Evolutionary conservation across 2,113 vertebrate species (phyloP), one percentile per base, ranked within the genome.

Genomic region (Galeopterus variegatus): DNA sequence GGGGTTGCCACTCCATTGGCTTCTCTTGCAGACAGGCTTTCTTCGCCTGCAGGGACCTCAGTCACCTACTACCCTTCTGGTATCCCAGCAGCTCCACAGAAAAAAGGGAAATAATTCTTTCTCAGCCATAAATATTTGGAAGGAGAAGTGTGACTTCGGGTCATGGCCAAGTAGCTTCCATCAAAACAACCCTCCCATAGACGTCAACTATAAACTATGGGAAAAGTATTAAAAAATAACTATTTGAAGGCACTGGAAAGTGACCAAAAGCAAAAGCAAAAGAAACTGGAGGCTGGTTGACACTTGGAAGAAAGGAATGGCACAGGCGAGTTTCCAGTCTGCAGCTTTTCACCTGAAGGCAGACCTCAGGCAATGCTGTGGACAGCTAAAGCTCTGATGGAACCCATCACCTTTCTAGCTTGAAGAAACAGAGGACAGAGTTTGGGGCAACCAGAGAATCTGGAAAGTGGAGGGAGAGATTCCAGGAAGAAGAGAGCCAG

Each of bases 341-440:
- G 13, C 6, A 85, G 19, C 52, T 41, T 50, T 41, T n/a, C 24
- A 3, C 77, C 19, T 11, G 26, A 70, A 31, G 52, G 15, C 86
- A 28, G 12, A 4, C 36, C 48, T n/a, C 36, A 0, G 8, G 15
- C 70, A 2, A 2, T n/a, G n/a, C 21, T 1, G 0, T 24, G 79
- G 11, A 28, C 0, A n/a, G 81, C 56, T 5, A 0, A 33, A 48
- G 33, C 31, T 5, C 65, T 8, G 21, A n/a, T 6, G 82, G 60
- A 48, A n/a, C 0, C 4, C 52, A 2, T 1, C 8, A 12, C 58
- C 56, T 13, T 6, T 18, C 23, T 5, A 17, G 45, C 58, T 18
- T 33, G 58, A 23, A 48, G 58, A 50, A 8, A 48, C 60, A 58
- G 58, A 41, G 45, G 64, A 26, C 56, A 31, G 21, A 31, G 15